phyloP scores from a whole-genome alignment of 2,888 invertebrate genomes.

The Mechanitis messenoides region DNA sequence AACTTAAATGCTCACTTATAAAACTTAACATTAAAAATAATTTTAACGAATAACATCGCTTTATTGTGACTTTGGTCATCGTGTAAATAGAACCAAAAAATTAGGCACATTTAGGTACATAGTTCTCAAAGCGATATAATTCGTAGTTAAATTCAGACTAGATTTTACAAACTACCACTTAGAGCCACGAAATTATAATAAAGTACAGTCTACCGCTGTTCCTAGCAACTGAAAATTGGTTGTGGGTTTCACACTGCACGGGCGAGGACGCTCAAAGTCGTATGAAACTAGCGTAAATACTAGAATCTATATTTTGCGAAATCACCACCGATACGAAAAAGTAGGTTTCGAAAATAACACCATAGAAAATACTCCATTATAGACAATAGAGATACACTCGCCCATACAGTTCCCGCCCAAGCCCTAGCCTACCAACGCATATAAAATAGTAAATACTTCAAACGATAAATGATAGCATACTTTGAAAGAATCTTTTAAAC shows the following conservation, averaged over 20 bases:
- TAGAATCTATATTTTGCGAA: no score
- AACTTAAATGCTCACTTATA: conserved; percentile 72
- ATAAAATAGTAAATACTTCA: background rate
- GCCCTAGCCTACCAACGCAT: background rate
- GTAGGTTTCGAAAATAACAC: no score
- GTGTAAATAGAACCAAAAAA: conserved; percentile 26
- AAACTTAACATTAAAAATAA: conserved; percentile 40
- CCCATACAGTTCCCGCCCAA: background rate
- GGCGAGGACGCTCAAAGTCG: background rate
- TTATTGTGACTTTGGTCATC: conserved; percentile 35
- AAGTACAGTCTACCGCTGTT: conserved; percentile 35
- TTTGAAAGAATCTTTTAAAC: background rate
- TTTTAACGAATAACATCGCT: conserved; percentile 47
- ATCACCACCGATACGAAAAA: no score
- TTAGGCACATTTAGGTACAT: conserved; percentile 31
- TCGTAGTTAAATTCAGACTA: conserved; percentile 59
- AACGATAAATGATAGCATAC: background rate
- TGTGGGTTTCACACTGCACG: conserved; percentile 14
- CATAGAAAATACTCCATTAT: background rate
- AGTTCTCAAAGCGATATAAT: conserved; percentile 51
- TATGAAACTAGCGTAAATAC: no score
- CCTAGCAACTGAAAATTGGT: conserved; percentile 32
- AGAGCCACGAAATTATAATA: conserved; percentile 50
- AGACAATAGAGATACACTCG: background rate
- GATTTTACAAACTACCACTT: conserved; percentile 58